These are phyloP conservation scores for Pomatostomus ruficeps DNA, from an alignment of 2,113 vertebrate species.

Conservation along the genomic window DNA sequence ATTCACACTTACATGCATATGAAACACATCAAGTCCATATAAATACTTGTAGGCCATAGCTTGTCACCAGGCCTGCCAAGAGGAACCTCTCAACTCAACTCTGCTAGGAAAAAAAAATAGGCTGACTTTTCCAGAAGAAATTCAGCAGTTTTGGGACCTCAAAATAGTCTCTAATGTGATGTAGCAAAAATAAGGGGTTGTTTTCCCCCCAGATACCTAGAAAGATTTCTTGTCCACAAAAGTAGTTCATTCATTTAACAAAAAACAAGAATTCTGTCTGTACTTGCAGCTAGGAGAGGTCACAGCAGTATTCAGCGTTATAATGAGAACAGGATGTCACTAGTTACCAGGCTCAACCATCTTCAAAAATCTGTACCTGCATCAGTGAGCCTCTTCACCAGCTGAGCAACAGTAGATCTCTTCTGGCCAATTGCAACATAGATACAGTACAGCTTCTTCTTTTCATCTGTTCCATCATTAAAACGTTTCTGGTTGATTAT, in stretches of 20 bases:
- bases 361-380: slow-evolving; percentile 65
- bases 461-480: slow-evolving; percentile 93
- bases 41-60: neutral
- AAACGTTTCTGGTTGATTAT: slow-evolving; percentile 98
- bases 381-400: slow-evolving; percentile 95
- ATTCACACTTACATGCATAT: neutral
- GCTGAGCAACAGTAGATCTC: slow-evolving; percentile 94
- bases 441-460: slow-evolving; percentile 99
- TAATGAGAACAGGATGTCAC: neutral
- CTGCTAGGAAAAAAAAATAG: neutral
- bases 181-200: neutral
- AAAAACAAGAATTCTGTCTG: neutral
- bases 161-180: neutral
- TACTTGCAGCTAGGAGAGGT: neutral
- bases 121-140: neutral
- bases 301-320: neutral
- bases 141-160: neutral
- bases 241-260: neutral
- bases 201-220: neutral
- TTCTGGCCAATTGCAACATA: slow-evolving; percentile 97
- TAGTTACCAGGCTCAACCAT: neutral
- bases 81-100: neutral
- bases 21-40: neutral
- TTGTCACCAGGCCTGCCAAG: neutral
- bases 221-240: neutral